Base-by-base conservation (phyloP, 2,113 vertebrate species). In the Ornithorhynchus anatinus region DNA sequence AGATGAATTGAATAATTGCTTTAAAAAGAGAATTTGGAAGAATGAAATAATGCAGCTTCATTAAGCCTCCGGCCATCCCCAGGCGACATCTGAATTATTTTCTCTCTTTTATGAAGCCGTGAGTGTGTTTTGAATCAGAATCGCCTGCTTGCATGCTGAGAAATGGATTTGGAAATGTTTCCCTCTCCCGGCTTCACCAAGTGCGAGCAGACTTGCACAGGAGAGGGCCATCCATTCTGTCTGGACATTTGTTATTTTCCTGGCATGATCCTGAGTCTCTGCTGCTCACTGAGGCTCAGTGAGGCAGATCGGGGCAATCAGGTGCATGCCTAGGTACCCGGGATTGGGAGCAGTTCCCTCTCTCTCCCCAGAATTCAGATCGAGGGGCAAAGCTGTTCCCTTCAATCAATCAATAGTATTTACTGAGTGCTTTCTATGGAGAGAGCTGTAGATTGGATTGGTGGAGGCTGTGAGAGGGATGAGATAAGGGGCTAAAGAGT, bases 81-180 rank as follows among this genome's bases (percentile, higher is more conserved):
- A 7, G 63, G 52, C 57, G 20, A 12, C 23, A 0, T 14, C 13
- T 8, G 32, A 15, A 7, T 9, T 16, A 1, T 11, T 31, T 23
- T 42, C 53, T 64, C 19, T 0, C 47, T 50, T 12, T 50, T 16
- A 50, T 23, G 8, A 25, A 70, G 59, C 23, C 48, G 15, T 0
- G 8, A 35, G 29, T 50, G 23, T 73, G 80, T 50, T 76, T 59
- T 39, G 12, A 39, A 60, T 68, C 68, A 58, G 13, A 75, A 22
- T 31, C 5, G 13, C 53, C 42, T 5, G 14, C 23, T 45, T 5
- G 25, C 23, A 53, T 29, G 64, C 84, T 60, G 61, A 35, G 77
- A 23, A 19, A 5, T 17, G 25, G 23, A 16, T 27, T 50, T 29
- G 25, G 47, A 5, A 9, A 29, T 17, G 25, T 10, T 16, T 16